Percentiles rank a stretch among this genome's conserved stretches.
Evolutionary conservation across 2,888 invertebrate genomes (phyloP).

Genomic region (Eristalis tenax): DNA sequence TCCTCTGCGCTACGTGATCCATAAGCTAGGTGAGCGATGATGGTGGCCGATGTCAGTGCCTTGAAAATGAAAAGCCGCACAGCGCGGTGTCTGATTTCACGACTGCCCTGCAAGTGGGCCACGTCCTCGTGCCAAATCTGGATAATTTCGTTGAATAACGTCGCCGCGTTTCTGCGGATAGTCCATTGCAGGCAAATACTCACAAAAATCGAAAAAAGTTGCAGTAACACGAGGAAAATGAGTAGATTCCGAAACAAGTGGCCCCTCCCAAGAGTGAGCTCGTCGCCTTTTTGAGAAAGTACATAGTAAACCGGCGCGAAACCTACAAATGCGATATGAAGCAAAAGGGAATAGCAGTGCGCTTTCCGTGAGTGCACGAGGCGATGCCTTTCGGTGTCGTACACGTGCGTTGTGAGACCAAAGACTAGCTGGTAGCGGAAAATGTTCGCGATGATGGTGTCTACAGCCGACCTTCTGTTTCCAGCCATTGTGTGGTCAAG

Average conservation of each 20-base stretch:
- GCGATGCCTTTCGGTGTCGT: neutral
- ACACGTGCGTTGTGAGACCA: neutral
- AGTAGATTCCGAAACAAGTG: neutral
- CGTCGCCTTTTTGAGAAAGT: neutral
- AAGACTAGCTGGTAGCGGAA: neutral
- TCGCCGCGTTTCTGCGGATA: neutral
- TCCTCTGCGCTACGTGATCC: too few species aligned
- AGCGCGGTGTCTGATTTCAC: neutral
- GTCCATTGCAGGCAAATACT: neutral
- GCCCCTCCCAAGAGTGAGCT: neutral
- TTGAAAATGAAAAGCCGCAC: neutral
- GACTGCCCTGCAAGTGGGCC: neutral
- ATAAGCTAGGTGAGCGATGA: neutral
- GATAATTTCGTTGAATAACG: neutral
- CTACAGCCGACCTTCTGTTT: neutral
- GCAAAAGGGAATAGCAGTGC: neutral
- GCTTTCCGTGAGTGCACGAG: neutral
- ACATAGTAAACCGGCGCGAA: neutral
- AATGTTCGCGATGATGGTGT: neutral
- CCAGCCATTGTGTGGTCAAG: too few species aligned
- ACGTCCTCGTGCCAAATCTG: neutral
- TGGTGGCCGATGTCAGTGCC: neutral
- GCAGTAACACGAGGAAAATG: neutral
- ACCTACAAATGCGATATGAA: neutral
- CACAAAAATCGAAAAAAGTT: neutral